Base-by-base conservation (phyloP, 53 echinoderm and acorn worm genomes). In the Pentamera pediparva region DNA sequence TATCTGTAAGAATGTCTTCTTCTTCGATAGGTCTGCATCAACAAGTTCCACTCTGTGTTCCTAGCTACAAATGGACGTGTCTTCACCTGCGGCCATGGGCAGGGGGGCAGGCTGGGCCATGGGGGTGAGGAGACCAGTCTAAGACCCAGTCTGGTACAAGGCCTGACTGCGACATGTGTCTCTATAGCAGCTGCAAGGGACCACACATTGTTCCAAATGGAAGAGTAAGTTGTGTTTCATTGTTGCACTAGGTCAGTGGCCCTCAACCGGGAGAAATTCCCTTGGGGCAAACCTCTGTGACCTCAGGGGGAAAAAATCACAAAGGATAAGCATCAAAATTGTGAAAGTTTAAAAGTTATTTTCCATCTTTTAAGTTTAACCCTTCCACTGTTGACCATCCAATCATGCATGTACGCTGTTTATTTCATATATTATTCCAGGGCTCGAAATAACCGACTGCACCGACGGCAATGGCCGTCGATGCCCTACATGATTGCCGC, bases 11-110 rank as follows among this genome's bases (percentile, higher is more conserved):
- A n/a, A n/a, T 41, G 21, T 31, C 21, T 18, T 41, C 27, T 53
- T n/a, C 5, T 20, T 12, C 47, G 38, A 4, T 76, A 95, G 95
- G 83, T 88, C 5, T 81, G 79, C 54, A 90, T 96, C 85, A 85
- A 86, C 80, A 96, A 96, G 70, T 96, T 87, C 60, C 96, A 96
- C 83, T 87, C 96, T 0, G 83, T 86, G 5, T 74, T 91, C 25
- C 69, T 96, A 71, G 83, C 88, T 2, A 80, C 79, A 11, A 74
- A 76, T 10, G 91, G 91, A 27, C 49, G 48, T 12, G 91, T 91
- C 39, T 80, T 79, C 27, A 81, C 88, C 47, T 96, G 91, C 63
- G 96, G 96, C 11, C 96, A 91, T 61, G 96, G 96, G 31, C 96
- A 96, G 41, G 96, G 96, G 10, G 96, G 96, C 12, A 71, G 96